Percentiles rank a stretch among this genome's conserved stretches.
Evolutionary conservation across 2,888 invertebrate species (phyloP).

Genomic region (Julus scandinavius): DNA sequence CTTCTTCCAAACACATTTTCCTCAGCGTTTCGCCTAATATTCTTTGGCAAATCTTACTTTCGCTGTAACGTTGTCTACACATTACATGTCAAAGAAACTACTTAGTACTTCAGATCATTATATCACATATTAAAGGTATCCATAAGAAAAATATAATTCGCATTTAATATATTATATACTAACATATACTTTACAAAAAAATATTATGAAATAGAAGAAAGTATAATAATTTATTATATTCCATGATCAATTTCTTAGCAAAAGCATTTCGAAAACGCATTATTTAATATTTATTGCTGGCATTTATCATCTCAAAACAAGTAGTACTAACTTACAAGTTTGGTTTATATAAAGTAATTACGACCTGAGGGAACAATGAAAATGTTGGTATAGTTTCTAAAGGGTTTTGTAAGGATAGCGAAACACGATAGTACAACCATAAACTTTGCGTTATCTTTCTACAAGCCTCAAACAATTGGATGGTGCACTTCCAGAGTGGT

Average conservation of each 20-base stretch:
- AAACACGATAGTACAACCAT: background rate
- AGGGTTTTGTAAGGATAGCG: background rate
- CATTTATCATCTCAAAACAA: background rate
- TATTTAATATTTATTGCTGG: background rate
- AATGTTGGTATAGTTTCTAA: background rate
- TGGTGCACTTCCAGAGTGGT: background rate
- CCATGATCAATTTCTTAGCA: no score
- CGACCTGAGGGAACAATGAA: slow-evolving; percentile 38
- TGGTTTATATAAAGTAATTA: background rate
- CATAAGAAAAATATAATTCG: no score
- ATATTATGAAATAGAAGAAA: no score
- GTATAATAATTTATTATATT: no score
- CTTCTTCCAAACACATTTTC: background rate
- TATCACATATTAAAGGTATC: no score
- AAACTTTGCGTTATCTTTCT: background rate
- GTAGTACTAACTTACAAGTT: background rate
- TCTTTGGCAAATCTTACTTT: background rate
- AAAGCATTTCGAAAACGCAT: background rate
- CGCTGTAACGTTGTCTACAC: background rate
- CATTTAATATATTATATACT: no score
- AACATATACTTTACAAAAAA: no score
- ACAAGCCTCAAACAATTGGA: background rate
- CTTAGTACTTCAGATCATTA: no score
- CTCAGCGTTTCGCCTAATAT: background rate
- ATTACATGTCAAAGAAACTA: background rate